These are phyloP conservation scores for Eupithecia vulgata DNA, from an alignment of 2,888 invertebrate species.

Conservation along the genomic window DNA sequence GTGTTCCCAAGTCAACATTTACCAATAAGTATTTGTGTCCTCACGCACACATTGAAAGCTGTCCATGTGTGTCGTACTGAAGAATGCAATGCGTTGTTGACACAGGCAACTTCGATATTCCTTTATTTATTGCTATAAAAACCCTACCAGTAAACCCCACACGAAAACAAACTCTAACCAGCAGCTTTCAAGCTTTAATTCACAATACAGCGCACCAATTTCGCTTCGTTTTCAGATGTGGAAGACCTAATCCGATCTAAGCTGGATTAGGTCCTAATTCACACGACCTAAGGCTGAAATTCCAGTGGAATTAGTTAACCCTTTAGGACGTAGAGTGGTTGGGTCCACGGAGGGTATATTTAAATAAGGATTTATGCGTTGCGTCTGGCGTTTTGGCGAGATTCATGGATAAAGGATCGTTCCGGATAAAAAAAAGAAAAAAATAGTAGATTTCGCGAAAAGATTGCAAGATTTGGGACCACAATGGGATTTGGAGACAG, in stretches of 20 bases:
- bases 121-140: conserved; percentile 84
- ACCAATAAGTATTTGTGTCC: conserved; percentile 81
- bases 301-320: conserved; percentile 40
- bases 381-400: conserved; percentile 82
- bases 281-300: conserved; percentile 46
- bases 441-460: conserved; percentile 58
- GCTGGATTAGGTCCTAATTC: conserved; percentile 51
- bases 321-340: conserved; percentile 52
- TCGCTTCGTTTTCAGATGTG: conserved; percentile 53
- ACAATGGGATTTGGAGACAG: conserved; percentile 63
- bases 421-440: conserved; percentile 63
- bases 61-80: conserved; percentile 63
- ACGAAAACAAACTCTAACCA: conserved; percentile 45
- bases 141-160: conserved; percentile 55
- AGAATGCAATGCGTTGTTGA: conserved; percentile 84
- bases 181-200: conserved; percentile 22
- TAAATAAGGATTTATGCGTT: conserved; percentile 84
- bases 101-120: conserved; percentile 84
- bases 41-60: conserved; percentile 58
- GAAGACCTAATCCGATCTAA: conserved; percentile 40
- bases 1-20: conserved; percentile 78
- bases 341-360: conserved; percentile 69
- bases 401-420: conserved; percentile 77
- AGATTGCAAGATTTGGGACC: conserved; percentile 63
- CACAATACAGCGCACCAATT: conserved; percentile 32